Evolutionary conservation across 2,113 vertebrate genomes (phyloP).

Genomic region (Podarcis muralis): DNA sequence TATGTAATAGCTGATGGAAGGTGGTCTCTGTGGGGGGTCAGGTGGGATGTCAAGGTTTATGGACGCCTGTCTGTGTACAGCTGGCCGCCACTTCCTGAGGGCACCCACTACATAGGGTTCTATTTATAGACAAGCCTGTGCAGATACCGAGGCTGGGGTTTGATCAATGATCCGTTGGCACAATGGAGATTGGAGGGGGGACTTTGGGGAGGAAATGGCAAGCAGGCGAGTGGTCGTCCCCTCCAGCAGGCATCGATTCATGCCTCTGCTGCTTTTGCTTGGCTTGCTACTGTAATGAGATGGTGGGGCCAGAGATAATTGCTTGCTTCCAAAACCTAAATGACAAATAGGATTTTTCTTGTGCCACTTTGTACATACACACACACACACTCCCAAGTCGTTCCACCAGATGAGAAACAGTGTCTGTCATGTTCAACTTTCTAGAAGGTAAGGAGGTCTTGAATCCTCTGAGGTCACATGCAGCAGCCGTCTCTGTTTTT

Average conservation of each 20-base stretch:
- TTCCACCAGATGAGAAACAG: neutral
- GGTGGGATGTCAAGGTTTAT: neutral
- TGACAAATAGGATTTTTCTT: neutral
- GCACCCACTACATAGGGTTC: neutral
- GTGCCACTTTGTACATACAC: neutral
- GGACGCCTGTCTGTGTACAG: neutral
- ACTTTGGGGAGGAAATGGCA: too few species aligned
- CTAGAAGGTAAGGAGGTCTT: neutral
- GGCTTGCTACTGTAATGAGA: neutral
- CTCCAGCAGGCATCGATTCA: neutral
- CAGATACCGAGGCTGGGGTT: neutral
- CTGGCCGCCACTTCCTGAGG: neutral
- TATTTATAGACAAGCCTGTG: neutral
- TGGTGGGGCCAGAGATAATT: neutral
- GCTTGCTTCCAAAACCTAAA: neutral
- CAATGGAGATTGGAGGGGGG: neutral
- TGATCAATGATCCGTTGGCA: conserved; percentile 4
- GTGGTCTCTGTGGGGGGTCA: too few species aligned
- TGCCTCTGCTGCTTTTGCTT: neutral
- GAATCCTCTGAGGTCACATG: neutral
- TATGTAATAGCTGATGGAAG: neutral
- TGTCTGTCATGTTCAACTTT: neutral
- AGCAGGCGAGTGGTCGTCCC: neutral
- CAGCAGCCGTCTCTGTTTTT: neutral
- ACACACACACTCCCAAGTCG: neutral